These are phyloP conservation scores for Drosophila colorata DNA, from an alignment of 2,888 invertebrate species.

Conservation along the genomic window DNA sequence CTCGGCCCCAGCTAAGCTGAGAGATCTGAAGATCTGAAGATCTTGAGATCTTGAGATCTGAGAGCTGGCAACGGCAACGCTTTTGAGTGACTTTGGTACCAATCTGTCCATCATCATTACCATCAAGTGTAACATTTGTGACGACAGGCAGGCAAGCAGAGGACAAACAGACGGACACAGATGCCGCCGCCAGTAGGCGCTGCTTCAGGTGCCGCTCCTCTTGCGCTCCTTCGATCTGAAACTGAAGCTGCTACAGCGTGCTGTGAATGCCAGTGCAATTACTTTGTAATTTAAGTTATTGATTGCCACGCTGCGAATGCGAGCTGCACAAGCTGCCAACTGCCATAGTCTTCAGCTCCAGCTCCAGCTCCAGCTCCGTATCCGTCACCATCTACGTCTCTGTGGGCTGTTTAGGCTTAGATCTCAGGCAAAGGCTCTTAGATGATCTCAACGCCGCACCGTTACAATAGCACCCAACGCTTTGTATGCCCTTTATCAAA, in stretches of 20 bases:
- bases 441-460: slow-evolving; percentile 68
- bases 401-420: slow-evolving; percentile 46
- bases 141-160: slow-evolving; percentile 77
- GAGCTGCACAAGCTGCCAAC: slow-evolving; percentile 55
- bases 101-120: slow-evolving; percentile 85
- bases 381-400: slow-evolving; percentile 28
- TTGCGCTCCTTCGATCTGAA: slow-evolving; percentile 41
- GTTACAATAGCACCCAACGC: slow-evolving; percentile 75
- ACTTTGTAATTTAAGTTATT: slow-evolving; percentile 85
- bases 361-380: slow-evolving; percentile 23
- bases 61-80: slow-evolving; percentile 64
- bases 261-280: slow-evolving; percentile 83
- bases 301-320: slow-evolving; percentile 82
- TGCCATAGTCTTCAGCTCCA: slow-evolving; percentile 20
- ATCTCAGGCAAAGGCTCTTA: slow-evolving; percentile 51
- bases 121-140: slow-evolving; percentile 82
- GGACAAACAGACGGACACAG: slow-evolving; percentile 32
- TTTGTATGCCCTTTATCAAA: slow-evolving; percentile 50
- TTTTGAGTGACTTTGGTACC: slow-evolving; percentile 84
- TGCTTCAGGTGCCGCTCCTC: slow-evolving; percentile 46
- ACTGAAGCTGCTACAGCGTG: slow-evolving; percentile 71
- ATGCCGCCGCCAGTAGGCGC: slow-evolving; percentile 45
- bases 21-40: slow-evolving; percentile 43
- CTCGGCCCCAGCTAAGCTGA: slow-evolving; percentile 65
- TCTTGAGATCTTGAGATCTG: slow-evolving; percentile 37